phyloP scores from a whole-genome alignment of 2,888 invertebrate species.

The Rhagonycha fulva region DNA sequence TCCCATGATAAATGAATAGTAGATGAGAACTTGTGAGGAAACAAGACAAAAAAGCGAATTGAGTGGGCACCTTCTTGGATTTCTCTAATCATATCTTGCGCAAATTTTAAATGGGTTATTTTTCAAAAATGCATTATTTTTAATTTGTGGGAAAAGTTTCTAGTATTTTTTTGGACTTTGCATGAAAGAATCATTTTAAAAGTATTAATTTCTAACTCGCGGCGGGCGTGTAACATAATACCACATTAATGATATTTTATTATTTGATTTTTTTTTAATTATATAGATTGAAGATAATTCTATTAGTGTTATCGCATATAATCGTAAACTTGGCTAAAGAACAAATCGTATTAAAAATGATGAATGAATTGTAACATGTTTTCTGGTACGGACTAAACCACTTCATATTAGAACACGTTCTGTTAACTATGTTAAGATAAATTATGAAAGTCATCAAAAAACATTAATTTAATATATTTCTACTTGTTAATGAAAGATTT shows the following conservation, averaged over 20 bases:
- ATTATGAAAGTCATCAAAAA: slow-evolving; percentile 5
- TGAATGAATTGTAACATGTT: slow-evolving; percentile 4
- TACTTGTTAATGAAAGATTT: slow-evolving; percentile 5
- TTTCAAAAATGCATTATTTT: background rate
- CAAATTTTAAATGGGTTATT: background rate
- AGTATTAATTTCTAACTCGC: background rate
- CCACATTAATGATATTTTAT: background rate
- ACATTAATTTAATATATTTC: slow-evolving; percentile 1
- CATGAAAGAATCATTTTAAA: background rate
- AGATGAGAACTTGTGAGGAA: background rate
- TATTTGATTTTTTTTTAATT: background rate
- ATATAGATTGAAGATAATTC: background rate
- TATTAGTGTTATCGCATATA: background rate
- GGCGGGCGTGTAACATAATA: background rate
- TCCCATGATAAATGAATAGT: background rate
- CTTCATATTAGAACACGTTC: slow-evolving; percentile 2
- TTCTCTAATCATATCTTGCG: background rate
- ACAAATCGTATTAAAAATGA: slow-evolving; percentile 5
- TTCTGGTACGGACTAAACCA: slow-evolving; percentile 2
- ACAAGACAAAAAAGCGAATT: background rate
- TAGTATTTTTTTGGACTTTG: background rate
- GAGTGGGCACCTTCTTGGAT: background rate
- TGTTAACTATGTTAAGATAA: slow-evolving; percentile 4
- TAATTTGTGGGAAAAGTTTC: no score
- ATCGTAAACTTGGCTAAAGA: background rate